A percentile compares a stretch with the other conserved stretches of the same genome.
Conservation (phyloP, 2,888 invertebrate genomes). For the Malthinus seriepunctatus region DNA sequence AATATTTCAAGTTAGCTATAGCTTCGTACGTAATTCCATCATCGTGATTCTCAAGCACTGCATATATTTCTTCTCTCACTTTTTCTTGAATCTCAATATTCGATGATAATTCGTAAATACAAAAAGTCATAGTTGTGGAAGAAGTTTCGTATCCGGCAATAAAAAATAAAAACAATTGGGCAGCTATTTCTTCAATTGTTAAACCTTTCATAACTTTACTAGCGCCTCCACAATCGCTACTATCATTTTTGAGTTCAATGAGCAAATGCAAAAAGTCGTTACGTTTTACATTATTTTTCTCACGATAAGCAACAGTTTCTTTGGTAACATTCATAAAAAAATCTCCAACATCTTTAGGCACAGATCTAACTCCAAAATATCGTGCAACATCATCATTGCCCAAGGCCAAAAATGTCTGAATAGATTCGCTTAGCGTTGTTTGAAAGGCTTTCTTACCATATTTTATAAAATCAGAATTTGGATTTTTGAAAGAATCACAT, state of each 20-base stretch:
- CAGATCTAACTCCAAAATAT: slow-evolving; percentile 24
- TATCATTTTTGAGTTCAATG: slow-evolving; percentile 42
- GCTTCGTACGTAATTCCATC: slow-evolving; percentile 52
- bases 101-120: slow-evolving; percentile 51
- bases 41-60: slow-evolving; percentile 39
- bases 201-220: slow-evolving; percentile 31
- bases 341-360: slow-evolving; percentile 35
- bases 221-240: slow-evolving; percentile 39
- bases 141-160: slow-evolving; percentile 57
- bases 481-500: slow-evolving; percentile 46
- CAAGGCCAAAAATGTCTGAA: slow-evolving; percentile 27
- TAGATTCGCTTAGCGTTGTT: slow-evolving; percentile 34
- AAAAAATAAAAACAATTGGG: slow-evolving; percentile 53
- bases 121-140: slow-evolving; percentile 50
- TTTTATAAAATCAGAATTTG: slow-evolving; percentile 41
- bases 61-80: slow-evolving; percentile 49
- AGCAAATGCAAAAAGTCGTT: slow-evolving; percentile 54
- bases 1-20: slow-evolving; percentile 53
- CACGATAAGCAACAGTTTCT: slow-evolving; percentile 48
- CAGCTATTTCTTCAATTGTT: slow-evolving; percentile 42
- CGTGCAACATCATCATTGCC: slow-evolving; percentile 10
- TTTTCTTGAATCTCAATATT: slow-evolving; percentile 52
- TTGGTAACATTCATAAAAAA: slow-evolving; percentile 47
- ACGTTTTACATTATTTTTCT: slow-evolving; percentile 47
- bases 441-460: slow-evolving; percentile 44